Base-by-base conservation (phyloP, 2,113 vertebrate species). In the Myocastor coypus region DNA sequence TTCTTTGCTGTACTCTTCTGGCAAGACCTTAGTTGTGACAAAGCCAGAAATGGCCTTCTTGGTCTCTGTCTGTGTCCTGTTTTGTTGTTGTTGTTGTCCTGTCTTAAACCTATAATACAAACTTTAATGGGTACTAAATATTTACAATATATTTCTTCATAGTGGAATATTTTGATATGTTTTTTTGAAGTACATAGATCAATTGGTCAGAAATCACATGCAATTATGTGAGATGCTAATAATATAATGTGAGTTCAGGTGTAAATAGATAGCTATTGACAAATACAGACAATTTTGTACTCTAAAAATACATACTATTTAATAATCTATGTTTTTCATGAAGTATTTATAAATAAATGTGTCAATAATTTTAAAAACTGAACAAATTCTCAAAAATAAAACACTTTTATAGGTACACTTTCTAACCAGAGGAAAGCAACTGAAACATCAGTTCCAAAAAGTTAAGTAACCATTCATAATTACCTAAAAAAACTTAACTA, bases 361-460 rank as follows among this genome's bases (percentile, higher is more conserved):
- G 42, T n/a, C 12, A 82, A 55, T 12, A 71, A 37, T 63, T 40
- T 68, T n/a, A 83, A 89, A 89, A 89, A 28, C 24, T 71, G 73
- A 71, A 81, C 17, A 87, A 77, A 94, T 63, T 96, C 83, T 71
- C 50, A 34, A 82, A 83, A 77, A 42, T 34, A 87, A 52, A 52
- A 5, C n/a, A 37, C 34, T 91, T 91, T 87, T 87, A 83, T 0
- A 14, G 28, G 11, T 22, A 94, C 3, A 10, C 84, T 94, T 75
- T 75, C 11, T 40, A 75, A 75, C n/a, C 20, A 75, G 10, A 75
- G 71, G 37, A 42, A 75, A 42, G n/a, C n/a, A 75, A 42, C 24
- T 42, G 73, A 75, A 75, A 37, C 8, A 37, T 71, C 34, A 75
- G 46, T 28, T 46, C 40, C 22, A 46, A 75, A 46, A 42, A 28